Conservation (phyloP, 1,140 invertebrate genomes). For the Caenorhabditis brenneri region DNA sequence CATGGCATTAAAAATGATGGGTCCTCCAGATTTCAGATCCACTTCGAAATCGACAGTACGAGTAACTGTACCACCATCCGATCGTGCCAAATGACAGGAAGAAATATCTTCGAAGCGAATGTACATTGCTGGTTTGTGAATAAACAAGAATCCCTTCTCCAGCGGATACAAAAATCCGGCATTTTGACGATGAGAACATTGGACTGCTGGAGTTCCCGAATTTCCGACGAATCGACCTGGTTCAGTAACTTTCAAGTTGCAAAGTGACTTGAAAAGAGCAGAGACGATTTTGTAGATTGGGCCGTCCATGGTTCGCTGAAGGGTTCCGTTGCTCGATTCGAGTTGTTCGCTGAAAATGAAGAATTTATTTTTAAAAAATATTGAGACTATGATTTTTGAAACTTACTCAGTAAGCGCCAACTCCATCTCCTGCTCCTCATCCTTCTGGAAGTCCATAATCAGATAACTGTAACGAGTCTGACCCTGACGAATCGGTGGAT, state of each 20-base stretch:
- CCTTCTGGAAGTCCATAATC: constrained; percentile 88
- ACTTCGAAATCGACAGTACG: constrained; percentile 97
- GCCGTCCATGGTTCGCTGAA: constrained; percentile 87
- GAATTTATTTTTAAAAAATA: no score
- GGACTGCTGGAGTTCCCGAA: constrained; percentile 83
- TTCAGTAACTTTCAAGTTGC: constrained; percentile 90
- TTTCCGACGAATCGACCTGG: constrained; percentile 88
- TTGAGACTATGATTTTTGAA: no score
- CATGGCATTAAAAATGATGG: constrained; percentile 95
- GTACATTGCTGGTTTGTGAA: constrained; percentile 97
- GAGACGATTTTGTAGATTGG: constrained; percentile 93
- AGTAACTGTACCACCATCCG: constrained; percentile 81
- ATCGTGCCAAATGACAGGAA: constrained; percentile 90
- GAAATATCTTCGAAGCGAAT: constrained; percentile 89
- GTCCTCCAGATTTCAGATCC: constrained; percentile 84
- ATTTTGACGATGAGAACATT: constrained; percentile 97
- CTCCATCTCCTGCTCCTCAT: constrained; percentile 90
- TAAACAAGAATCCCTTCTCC: constrained; percentile 97
- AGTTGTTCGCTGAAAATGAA: constrained; percentile 74
- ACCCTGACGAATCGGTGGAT: constrained; percentile 99
- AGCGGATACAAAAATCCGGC: constrained; percentile 96
- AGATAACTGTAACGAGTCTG: constrained; percentile 93
- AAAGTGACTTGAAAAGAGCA: constrained; percentile 92
- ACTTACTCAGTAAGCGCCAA: constrained; percentile 85
- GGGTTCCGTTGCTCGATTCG: constrained; percentile 92